Percentiles rank a stretch among this genome's conserved stretches.
phyloP scores from a whole-genome alignment of 2,888 invertebrate genomes.

The Brassicogethes aeneus region DNA sequence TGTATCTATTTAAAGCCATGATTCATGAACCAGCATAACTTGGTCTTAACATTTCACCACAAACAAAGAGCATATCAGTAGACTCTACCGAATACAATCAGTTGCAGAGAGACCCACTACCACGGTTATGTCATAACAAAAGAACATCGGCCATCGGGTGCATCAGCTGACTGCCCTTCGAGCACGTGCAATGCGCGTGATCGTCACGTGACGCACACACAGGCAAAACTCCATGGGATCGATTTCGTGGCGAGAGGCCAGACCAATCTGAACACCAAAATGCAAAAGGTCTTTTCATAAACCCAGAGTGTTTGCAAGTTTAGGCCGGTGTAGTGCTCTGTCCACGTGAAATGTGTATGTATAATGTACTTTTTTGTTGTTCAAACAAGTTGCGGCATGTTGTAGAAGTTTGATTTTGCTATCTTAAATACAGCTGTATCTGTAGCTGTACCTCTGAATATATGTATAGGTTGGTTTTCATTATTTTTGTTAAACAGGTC shows the following conservation, averaged over 20 bases:
- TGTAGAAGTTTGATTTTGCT: too few species aligned
- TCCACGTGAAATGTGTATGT: conserved; percentile 34
- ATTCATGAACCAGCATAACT: too few species aligned
- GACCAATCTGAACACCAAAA: conserved; percentile 3
- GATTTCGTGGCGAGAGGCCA: conserved; percentile 4
- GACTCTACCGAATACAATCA: too few species aligned
- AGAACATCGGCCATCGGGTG: not conserved
- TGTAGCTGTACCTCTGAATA: too few species aligned
- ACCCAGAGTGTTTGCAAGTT: conserved; percentile 9
- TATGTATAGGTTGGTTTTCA: too few species aligned
- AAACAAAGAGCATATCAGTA: too few species aligned
- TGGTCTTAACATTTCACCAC: too few species aligned
- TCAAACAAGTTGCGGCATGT: too few species aligned
- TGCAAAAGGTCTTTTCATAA: not conserved
- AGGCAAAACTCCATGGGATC: not conserved
- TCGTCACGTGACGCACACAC: conserved; percentile 30
- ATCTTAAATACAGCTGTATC: too few species aligned
- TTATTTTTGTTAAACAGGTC: too few species aligned
- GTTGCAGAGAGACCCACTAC: not conserved
- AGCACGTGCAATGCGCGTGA: conserved; percentile 32
- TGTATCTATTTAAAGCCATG: too few species aligned
- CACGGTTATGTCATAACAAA: not conserved
- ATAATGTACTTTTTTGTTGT: conserved; percentile 11
- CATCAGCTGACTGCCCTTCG: conserved; percentile 15
- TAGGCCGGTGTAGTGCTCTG: conserved; percentile 18